These are phyloP conservation scores for Ganaspis sp. DNA, from an alignment of 1,140 invertebrate species.

Conservation along the genomic window DNA sequence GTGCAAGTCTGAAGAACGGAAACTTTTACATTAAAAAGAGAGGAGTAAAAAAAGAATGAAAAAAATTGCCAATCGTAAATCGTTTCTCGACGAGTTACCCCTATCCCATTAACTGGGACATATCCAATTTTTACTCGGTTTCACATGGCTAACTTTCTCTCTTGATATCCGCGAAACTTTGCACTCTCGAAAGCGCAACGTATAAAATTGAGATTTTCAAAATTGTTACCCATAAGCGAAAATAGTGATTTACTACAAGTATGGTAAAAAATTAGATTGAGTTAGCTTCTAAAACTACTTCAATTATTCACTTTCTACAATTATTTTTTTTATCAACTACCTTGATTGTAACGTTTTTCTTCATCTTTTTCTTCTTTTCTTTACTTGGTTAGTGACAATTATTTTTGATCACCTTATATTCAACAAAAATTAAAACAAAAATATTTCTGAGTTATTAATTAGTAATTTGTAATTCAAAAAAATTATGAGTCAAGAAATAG, in stretches of 20 bases:
- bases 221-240: not conserved
- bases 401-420: no score
- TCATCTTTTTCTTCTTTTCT: no score
- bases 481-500: no score
- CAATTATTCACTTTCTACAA: not conserved
- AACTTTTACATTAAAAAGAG: conserved; percentile 4
- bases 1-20: not conserved
- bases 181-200: not conserved
- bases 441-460: no score
- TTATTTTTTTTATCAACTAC: no score
- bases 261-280: not conserved
- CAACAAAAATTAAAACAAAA: no score
- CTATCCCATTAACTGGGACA: conserved; percentile 19
- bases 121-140: conserved; percentile 14
- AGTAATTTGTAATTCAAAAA: no score
- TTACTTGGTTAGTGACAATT: no score
- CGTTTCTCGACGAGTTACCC: conserved; percentile 10
- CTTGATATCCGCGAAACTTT: conserved; percentile 7
- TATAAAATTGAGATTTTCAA: not conserved
- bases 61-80: conserved; percentile 25
- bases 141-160: not conserved
- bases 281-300: no score
- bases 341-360: no score
- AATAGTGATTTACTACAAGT: not conserved
- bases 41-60: not conserved